Conservation (phyloP, 2,113 vertebrate genomes). For the Zosterops pallidus region DNA sequence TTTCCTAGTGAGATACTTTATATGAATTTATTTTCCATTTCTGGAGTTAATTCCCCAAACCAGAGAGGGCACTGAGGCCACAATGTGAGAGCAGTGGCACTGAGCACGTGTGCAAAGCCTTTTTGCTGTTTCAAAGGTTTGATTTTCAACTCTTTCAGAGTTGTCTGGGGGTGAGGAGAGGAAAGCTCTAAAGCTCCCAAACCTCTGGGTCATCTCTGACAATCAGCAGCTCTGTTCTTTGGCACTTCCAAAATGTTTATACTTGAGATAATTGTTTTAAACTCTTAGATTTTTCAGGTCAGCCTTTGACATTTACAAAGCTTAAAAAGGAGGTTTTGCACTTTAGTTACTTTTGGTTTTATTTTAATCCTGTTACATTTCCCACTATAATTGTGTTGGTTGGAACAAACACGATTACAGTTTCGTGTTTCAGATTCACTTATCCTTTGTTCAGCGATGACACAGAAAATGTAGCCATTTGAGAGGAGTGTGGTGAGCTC, state of each 20-base stretch:
- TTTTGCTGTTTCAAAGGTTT: not conserved
- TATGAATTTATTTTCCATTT: not conserved
- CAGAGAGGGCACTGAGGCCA: accelerated
- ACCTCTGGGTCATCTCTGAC: not conserved
- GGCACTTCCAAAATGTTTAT: not conserved
- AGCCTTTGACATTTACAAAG: not conserved
- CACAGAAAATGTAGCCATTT: not conserved
- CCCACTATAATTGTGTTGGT: not conserved
- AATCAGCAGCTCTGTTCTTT: not conserved
- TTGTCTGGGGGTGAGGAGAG: not conserved
- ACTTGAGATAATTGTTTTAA: not conserved
- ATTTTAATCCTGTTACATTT: not conserved
- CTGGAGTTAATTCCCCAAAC: not conserved
- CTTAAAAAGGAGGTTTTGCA: not conserved
- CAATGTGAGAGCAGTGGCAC: not conserved
- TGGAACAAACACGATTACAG: not conserved
- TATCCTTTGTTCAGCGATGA: not conserved
- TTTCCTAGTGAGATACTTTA: not conserved
- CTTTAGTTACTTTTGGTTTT: not conserved
- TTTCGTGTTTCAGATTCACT: not conserved
- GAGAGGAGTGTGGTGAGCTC: no score
- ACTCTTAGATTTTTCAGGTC: not conserved
- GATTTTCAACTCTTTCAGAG: not conserved
- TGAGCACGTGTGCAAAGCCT: not conserved
- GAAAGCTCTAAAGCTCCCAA: not conserved